A percentile compares a stretch with the other conserved stretches of the same genome.
Conservation (phyloP, 2,797 vertebrate genomes). For the Tapirus indicus region DNA sequence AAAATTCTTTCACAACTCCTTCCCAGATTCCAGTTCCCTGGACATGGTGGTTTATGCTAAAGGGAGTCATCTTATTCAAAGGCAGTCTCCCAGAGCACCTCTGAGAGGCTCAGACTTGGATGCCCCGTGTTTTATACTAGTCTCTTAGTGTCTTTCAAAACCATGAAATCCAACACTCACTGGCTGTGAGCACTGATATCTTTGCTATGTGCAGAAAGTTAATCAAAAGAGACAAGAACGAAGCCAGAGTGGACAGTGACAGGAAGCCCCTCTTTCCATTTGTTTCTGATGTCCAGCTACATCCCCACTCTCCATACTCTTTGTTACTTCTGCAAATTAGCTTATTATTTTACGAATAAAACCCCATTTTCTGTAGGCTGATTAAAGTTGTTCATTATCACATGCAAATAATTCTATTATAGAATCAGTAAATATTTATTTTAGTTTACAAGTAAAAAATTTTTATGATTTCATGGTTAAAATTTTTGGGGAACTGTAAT, state of each 20-base stretch:
- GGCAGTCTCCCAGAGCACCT: neutral
- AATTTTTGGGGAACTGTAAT: neutral
- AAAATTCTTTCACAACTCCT: neutral
- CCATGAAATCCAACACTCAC: neutral
- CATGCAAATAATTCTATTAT: neutral
- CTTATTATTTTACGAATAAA: neutral
- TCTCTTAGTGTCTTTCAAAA: neutral
- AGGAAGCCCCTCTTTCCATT: neutral
- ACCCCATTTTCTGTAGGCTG: neutral
- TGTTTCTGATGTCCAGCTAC: too few species aligned
- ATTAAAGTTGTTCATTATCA: neutral
- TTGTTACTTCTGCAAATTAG: neutral
- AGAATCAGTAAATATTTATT: neutral
- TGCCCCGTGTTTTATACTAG: neutral
- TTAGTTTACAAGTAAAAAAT: neutral
- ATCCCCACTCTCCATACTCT: too few species aligned
- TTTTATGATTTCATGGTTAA: neutral
- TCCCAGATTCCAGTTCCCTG: neutral
- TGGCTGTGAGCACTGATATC: neutral
- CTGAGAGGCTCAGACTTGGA: neutral
- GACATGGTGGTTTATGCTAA: neutral
- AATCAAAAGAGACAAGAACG: neutral
- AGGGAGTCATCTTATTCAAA: neutral
- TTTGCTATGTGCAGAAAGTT: neutral
- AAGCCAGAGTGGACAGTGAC: neutral